These are phyloP conservation scores for Saimiri boliviensis DNA, from an alignment of 2,113 vertebrate species.

Conservation along the genomic window DNA sequence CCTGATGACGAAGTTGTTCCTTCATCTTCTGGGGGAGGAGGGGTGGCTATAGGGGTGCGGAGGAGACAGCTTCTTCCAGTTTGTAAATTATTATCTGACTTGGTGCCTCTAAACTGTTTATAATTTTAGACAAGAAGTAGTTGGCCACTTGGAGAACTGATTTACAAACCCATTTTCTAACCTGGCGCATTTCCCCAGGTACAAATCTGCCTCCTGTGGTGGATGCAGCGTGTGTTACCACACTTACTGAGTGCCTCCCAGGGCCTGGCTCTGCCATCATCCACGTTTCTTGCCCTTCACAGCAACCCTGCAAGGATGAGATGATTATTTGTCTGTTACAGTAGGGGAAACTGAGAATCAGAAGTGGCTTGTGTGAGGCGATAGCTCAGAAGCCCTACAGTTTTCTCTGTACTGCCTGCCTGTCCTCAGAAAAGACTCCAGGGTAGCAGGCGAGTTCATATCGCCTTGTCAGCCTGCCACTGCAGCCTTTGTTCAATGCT, in stretches of 20 bases:
- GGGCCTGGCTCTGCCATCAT: neutral
- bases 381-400: too few relatives aligned
- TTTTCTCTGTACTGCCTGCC: neutral
- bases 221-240: neutral
- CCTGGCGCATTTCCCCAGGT: neutral
- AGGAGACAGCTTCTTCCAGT: constrained; percentile 69
- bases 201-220: neutral
- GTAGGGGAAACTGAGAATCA: neutral
- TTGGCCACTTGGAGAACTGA: neutral
- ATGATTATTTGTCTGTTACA: neutral
- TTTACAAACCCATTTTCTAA: constrained; percentile 4
- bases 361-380: neutral
- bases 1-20: constrained; percentile 41
- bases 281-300: neutral
- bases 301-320: neutral
- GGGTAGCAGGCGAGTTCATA: neutral
- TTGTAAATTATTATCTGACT: constrained; percentile 61
- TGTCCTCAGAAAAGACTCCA: neutral
- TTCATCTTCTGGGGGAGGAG: constrained; percentile 25
- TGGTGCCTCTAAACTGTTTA: neutral
- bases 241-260: accelerated
- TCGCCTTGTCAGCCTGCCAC: neutral
- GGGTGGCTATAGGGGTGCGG: neutral
- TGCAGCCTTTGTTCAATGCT: neutral
- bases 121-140: constrained; percentile 31